Percentiles rank a stretch among this genome's conserved stretches.
Conservation (phyloP, 2,797 vertebrate species). For the Phataginus tetradactyla region DNA sequence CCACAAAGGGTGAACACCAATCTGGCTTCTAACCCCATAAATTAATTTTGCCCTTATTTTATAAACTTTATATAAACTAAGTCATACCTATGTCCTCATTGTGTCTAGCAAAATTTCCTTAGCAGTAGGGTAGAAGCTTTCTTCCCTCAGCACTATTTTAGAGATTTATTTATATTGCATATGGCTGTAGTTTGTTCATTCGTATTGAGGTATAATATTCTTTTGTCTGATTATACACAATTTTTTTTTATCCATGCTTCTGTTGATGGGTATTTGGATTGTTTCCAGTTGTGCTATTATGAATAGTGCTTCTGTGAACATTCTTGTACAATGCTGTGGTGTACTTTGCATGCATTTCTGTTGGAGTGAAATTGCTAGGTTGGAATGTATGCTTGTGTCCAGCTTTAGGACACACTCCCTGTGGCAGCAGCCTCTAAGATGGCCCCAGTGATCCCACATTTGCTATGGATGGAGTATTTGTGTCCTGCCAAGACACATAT, state of each 20-base stretch:
- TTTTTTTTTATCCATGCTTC: slow-evolving; percentile 34
- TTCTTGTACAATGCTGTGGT: neutral
- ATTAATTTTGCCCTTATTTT: neutral
- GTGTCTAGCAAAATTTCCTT: neutral
- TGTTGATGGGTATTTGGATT: slow-evolving; percentile 14
- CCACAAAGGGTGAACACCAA: neutral
- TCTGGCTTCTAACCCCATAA: neutral
- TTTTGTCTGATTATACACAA: neutral
- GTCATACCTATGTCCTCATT: neutral
- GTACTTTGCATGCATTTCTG: fast-evolving
- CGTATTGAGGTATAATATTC: neutral
- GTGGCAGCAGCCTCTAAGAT: neutral
- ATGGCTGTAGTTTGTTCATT: neutral
- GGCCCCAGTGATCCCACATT: neutral
- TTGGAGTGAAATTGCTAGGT: neutral
- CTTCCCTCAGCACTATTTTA: neutral
- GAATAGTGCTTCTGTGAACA: neutral
- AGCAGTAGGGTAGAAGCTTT: neutral
- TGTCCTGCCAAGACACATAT: neutral
- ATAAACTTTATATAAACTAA: neutral
- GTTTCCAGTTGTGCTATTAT: neutral
- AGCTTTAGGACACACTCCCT: neutral
- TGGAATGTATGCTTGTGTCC: neutral
- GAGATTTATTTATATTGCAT: neutral
- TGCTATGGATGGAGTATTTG: neutral